Evolutionary conservation across 2,113 vertebrate genomes (phyloP).

Genomic region (Cottus gobio): DNA sequence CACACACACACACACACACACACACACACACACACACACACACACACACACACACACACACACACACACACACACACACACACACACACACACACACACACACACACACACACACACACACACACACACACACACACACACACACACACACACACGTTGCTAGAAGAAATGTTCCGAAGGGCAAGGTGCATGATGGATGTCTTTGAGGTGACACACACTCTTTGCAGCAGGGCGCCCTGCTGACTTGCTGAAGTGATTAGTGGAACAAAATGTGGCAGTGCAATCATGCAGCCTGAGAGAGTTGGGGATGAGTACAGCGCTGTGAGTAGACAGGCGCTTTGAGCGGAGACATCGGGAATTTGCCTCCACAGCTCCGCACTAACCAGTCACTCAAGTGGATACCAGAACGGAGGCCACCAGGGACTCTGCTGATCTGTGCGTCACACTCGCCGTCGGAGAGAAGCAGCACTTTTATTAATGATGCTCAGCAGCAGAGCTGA

Average conservation of each 20-base stretch:
- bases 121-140: no score
- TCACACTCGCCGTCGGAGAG: constrained; percentile 14
- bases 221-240: constrained; percentile 31
- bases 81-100: no score
- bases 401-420: constrained; percentile 21
- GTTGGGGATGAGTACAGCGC: constrained; percentile 38
- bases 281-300: constrained; percentile 42
- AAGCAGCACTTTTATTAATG: constrained; percentile 33
- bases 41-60: no score
- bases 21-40: no score
- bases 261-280: constrained; percentile 43
- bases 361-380: constrained; percentile 22
- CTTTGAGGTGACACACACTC: constrained; percentile 38
- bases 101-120: no score
- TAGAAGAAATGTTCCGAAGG: constrained; percentile 24
- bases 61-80: no score
- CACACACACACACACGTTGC: constrained; percentile 29
- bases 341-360: constrained; percentile 31
- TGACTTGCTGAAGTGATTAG: constrained; percentile 63
- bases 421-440: constrained; percentile 25
- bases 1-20: no score
- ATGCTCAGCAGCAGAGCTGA: constrained; percentile 13
- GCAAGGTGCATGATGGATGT: not conserved
- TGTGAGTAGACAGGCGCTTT: constrained; percentile 30
- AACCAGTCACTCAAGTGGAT: constrained; percentile 40